Conservation (phyloP, 2,797 vertebrate genomes). For the Aldrovandia affinis region DNA sequence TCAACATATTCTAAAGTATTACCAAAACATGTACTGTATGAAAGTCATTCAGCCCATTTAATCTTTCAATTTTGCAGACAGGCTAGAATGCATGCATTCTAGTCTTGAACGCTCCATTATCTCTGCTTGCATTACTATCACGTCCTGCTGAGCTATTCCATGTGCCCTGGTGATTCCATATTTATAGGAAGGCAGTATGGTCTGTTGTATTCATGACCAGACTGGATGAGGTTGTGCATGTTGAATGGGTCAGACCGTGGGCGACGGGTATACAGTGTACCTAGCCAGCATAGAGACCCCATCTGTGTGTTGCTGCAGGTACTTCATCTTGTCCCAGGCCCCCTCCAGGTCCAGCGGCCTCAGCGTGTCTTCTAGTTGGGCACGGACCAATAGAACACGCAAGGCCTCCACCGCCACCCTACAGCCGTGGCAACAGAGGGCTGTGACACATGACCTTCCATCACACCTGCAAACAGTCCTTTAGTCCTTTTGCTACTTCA, state of each 20-base stretch:
- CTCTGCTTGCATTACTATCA: not conserved
- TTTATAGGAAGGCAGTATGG: not conserved
- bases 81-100: not conserved
- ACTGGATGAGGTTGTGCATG: not conserved
- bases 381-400: conserved; percentile 76
- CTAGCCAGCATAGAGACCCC: conserved; percentile 80
- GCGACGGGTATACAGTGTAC: conserved; percentile 56
- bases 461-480: not conserved
- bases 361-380: conserved; percentile 78
- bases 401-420: conserved; percentile 83
- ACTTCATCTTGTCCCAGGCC: conserved; percentile 82
- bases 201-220: not conserved
- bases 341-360: conserved; percentile 71
- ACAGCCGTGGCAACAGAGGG: conserved; percentile 22
- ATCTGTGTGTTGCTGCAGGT: conserved; percentile 70
- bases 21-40: too few species aligned
- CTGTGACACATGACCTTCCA: not conserved
- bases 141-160: not conserved
- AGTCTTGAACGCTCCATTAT: not conserved
- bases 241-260: not conserved
- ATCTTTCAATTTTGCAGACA: not conserved
- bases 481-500: not conserved
- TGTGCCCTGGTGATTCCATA: not conserved
- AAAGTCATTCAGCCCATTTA: not conserved
- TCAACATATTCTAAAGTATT: too few species aligned